These are phyloP conservation scores for Orbicella faveolata DNA, from an alignment of 64 coral and sea anemone genomes.

Conservation along the genomic window DNA sequence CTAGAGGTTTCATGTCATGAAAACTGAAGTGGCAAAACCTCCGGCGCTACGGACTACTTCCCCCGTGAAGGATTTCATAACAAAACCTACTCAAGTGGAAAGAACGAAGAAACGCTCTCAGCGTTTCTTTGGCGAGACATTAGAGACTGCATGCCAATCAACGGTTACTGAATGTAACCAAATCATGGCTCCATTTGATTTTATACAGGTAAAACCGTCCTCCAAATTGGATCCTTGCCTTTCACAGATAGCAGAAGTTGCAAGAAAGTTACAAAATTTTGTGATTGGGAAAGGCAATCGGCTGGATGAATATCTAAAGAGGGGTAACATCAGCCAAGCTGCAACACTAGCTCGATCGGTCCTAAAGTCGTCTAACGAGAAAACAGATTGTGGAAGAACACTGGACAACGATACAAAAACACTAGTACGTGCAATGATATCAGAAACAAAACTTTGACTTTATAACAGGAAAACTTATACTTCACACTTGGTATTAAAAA, in stretches of 20 bases:
- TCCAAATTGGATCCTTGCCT: constrained; percentile 10
- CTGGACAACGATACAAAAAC: neutral
- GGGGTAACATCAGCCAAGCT: constrained; percentile 63
- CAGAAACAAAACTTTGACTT: neutral
- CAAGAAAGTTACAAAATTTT: constrained; percentile 37
- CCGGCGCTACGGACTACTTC: too few relatives aligned
- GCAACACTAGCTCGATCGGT: constrained; percentile 70
- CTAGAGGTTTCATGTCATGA: too few relatives aligned
- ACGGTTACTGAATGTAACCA: neutral
- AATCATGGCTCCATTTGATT: neutral
- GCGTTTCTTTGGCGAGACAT: too few relatives aligned
- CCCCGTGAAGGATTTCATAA: too few relatives aligned
- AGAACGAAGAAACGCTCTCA: too few relatives aligned
- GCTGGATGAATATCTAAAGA: constrained; percentile 52
- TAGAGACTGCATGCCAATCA: too few relatives aligned
- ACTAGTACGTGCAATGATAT: neutral
- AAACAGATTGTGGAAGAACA: neutral
- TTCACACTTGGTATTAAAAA: too few relatives aligned
- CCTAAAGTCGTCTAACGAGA: constrained; percentile 3
- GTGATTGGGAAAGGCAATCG: constrained; percentile 43
- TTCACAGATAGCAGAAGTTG: constrained; percentile 33
- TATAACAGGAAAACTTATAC: too few relatives aligned
- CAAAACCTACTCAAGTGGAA: too few relatives aligned
- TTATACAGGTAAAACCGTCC: constrained; percentile 47
- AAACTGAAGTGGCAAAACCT: too few relatives aligned